Base-by-base conservation (phyloP, 2,888 invertebrate genomes). In the Drosophila putrida region DNA sequence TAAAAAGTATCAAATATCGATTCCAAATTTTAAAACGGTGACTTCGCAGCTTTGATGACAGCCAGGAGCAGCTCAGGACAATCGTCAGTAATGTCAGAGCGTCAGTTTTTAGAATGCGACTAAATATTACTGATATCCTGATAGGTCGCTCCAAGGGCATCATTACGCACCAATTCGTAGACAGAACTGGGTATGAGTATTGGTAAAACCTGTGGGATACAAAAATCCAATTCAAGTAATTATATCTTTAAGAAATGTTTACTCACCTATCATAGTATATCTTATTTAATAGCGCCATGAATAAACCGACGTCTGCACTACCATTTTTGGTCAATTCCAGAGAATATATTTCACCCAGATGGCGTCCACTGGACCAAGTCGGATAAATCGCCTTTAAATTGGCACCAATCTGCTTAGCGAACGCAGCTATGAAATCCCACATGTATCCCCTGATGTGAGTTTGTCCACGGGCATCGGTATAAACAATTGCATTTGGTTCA, bases 91-190 rank as follows among this genome's bases (percentile, higher is more conserved):
- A 5, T 1, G 41, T 2, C 10, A 58, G 8, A 0, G 70, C 43
- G 5, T 36, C 50, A 6, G 10, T 4, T 3, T 35, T n/a, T 5
- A 84, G 1, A 13, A 79, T 27, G 10, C 46, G 61, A 6, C 4
- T 8, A n/a, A 75, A 71, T 0, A 88, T n/a, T 0, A 25, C 39
- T 1, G 28, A 4, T 4, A 66, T 27, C 5, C 51, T 39, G 2
- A 77, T 28, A 0, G 50, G 41, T 1, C 66, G 69, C 36, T 84
- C 88, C 33, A 61, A 6, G 0, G 83, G 83, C 61, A 88, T 9
- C 67, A 88, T 69, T 4, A 73, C 51, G 33, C 83, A 84, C 82
- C 80, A 88, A 10, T 33, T 59, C 4, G 46, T 50, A 36, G 20
- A 43, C 0, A 58, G 5, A 0, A 80, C 9, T 0, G 83, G 85